Evolutionary conservation across 1,140 invertebrate genomes (phyloP), one percentile per base, ranked within the genome.

Genomic region (Brachionus koreanus): DNA sequence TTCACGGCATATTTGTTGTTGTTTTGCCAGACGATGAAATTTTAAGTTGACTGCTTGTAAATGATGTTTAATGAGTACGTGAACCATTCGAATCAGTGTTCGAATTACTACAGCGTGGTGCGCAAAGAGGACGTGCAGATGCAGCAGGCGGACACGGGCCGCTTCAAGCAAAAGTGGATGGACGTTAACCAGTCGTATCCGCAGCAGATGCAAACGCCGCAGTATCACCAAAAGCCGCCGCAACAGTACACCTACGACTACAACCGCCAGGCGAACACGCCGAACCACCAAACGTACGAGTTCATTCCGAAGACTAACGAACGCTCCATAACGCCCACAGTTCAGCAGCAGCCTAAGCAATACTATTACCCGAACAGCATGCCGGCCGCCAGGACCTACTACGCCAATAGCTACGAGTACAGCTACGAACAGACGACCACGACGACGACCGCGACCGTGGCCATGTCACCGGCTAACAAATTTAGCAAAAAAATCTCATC

Each of bases 1-100:
- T 52, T 19, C n/a, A 52, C 49, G 49, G 49, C 49, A 52, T 29
- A 29, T 52, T 52, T 52, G 49, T 52, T 52, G 9, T 16, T 52
- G 16, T 5, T 19, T 52, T 52, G 49, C n/a, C 49, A 57, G 49
- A 57, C 49, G 19, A 57, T 57, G 49, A 57, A 57, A 57, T 19
- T 23, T n/a, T 57, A 57, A 23, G n/a, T 57, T 57, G 5, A 3
- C 19, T n/a, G 49, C 19, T 5, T 6, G 5, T 74, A 46, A 46
- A 74, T 46, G 37, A 79, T 79, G 76, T 79, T 79, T 65, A 79
- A 79, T 52, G 76, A 79, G 42, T 79, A 79, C 76, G 25, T 79
- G 35, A 79, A 79, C 35, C 76, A 65, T 43, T 79, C 76, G 76
- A 79, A 79, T 29, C 49, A 79, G 33, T 79, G 76, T 43, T 57